A percentile compares a stretch with the other conserved stretches of the same genome.
Evolutionary conservation across 2,888 invertebrate species (phyloP).

Genomic region (Cotesia congregata): DNA sequence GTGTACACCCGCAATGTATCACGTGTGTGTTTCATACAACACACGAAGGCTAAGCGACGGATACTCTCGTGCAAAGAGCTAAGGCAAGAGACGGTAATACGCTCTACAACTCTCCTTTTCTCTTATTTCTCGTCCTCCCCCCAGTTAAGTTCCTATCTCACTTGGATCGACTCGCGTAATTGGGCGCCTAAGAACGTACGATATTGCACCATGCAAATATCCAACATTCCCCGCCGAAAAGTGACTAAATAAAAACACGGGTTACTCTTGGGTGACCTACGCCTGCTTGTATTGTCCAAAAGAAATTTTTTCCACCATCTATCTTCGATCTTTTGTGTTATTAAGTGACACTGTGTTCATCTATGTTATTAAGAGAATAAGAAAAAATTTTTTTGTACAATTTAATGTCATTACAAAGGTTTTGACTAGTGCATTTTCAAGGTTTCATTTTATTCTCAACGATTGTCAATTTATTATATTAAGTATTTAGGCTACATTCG

Average conservation of each 20-base stretch:
- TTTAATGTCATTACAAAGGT: too few species aligned
- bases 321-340: background rate
- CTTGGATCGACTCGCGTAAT: constrained; percentile 69
- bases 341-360: too few species aligned
- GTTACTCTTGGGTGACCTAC: constrained; percentile 13
- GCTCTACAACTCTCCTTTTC: background rate
- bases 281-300: background rate
- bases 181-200: constrained; percentile 69
- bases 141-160: constrained; percentile 56
- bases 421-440: too few species aligned
- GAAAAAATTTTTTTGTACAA: too few species aligned
- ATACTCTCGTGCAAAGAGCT: constrained; percentile 52
- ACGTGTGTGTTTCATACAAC: constrained; percentile 45
- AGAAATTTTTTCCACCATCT: background rate
- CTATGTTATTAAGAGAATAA: too few species aligned
- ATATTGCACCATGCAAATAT: constrained; percentile 70
- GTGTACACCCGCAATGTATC: constrained; percentile 63
- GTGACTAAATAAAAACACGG: constrained; percentile 48
- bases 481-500: too few species aligned
- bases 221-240: constrained; percentile 51
- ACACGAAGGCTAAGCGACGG: constrained; percentile 52
- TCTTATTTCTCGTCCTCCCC: constrained; percentile 39
- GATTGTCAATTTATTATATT: too few species aligned
- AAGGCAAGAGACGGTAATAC: constrained; percentile 9
- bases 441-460: too few species aligned